Evolutionary conservation across 2,888 invertebrate genomes (phyloP), one percentile per base, ranked within the genome.

Genomic region (Leptogaster cylindrica): DNA sequence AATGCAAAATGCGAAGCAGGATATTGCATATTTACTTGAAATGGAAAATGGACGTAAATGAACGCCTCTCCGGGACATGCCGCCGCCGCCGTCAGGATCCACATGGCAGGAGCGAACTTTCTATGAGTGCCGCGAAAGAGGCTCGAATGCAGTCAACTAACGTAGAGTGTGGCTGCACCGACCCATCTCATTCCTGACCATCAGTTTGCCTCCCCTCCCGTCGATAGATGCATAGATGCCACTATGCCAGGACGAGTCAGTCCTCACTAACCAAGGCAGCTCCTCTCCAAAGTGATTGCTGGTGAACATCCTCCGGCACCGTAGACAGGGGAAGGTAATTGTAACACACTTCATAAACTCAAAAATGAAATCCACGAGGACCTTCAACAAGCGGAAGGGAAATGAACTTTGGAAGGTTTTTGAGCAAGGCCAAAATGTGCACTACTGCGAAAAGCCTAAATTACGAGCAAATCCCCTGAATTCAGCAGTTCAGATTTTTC

Each of bases 21-120:
- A 72, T 72, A 72, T 72, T 72, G 72, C 72, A 72, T 72, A 72
- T 72, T 72, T 71, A 72, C 72, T 72, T 70, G 70, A 72, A 71
- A 72, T 71, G 70, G 72, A 71, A 72, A 72, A 72, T 72, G 72
- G 72, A 71, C 71, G 70, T 70, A 72, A 72, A 71, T 72, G 72
- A 71, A 72, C 71, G 70, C 67, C 68, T 65, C 66, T 61, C 69
- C 33, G 66, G 65, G 65, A 48, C 63, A 64, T 58, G 48, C 44
- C 50, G 51, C 14, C 31, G 5, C 1, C 18, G 16, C 55, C 31
- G 18, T 31, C 33, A 16, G n/a, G 52, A 33, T 52, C 31, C 67
- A 68, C 52, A 50, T 65, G 55, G 52, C 50, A 39, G 58, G 33
- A 55, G 68, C 61, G 65, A 66, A 55, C 39, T 36, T 55, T 55